Evolutionary conservation across 1,140 invertebrate species (phyloP), one percentile per base, ranked within the genome.

Genomic region (Adoxophyes honmai): DNA sequence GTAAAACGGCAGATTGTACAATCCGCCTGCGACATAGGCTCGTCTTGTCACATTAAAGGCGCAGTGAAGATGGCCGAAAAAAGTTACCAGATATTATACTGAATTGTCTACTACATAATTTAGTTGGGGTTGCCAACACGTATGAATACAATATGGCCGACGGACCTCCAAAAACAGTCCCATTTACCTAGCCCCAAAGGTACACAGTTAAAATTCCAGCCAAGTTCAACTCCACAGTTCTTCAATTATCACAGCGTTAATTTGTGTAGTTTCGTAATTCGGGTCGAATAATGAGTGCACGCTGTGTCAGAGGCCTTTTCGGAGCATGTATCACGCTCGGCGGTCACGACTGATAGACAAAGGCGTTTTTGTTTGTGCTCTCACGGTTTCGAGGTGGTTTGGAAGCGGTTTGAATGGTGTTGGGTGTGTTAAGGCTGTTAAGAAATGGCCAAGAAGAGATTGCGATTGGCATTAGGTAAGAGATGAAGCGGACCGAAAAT

Each of bases 301-400:
- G 39, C 42, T 48, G 18, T 18, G 42, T 48, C 21, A 48, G 42
- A 48, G 42, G 42, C 42, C 42, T 48, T 48, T 48, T 48, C 42
- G 42, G 42, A n/a, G 42, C 21, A 48, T 48, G 16, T 21, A 48
- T 48, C 42, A 48, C 42, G 42, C 16, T 48, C 42, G 15, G 15
- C 6, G 16, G 42, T 48, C 42, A 48, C 42, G 42, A 48, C 42
- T 11, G 39, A 48, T 48, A 48, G 28, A 48, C 42, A 48, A 48
- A 48, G 42, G 42, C 21, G 14, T 13, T 33, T 48, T 48, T 48
- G 18, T 48, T 4, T 48, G 10, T 48, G 18, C 42, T 48, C 42
- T 21, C 42, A 48, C 42, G 42, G 42, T 48, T 28, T 2, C 2
- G 6, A 28, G 21, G 6, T 28, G 21, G 6, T 28, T 28, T 28